A percentile compares a stretch with the other conserved stretches of the same genome.
Evolutionary conservation across 2,797 vertebrate species (phyloP).

Genomic region (Bovichtus variegatus): DNA sequence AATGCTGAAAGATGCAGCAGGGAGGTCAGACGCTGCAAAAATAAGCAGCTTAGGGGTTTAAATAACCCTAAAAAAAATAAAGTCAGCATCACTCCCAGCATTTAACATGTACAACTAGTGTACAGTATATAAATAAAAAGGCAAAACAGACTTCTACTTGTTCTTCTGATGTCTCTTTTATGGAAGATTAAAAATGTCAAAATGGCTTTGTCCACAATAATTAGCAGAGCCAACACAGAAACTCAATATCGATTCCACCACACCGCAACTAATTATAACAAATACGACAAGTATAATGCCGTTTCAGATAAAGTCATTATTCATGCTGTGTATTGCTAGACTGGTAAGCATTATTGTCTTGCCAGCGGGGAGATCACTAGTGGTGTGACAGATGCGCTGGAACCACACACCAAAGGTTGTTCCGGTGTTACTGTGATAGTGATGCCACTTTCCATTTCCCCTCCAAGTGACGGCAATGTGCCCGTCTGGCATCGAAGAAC

Average conservation of each 20-base stretch:
- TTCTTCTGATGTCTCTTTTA: slow-evolving; percentile 1
- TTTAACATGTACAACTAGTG: background rate
- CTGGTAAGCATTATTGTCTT: slow-evolving; percentile 55
- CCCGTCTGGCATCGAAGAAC: slow-evolving; percentile 80
- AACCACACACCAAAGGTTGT: slow-evolving; percentile 79
- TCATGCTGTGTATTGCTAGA: slow-evolving; percentile 45
- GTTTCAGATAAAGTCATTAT: slow-evolving; percentile 63
- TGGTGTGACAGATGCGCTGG: slow-evolving; percentile 80
- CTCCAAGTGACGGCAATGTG: slow-evolving; percentile 77
- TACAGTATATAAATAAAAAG: slow-evolving; percentile 12
- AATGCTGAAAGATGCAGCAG: background rate
- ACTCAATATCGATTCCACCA: slow-evolving; percentile 28
- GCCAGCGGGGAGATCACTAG: slow-evolving; percentile 64
- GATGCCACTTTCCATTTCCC: slow-evolving; percentile 82
- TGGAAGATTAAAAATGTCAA: slow-evolving; percentile 1
- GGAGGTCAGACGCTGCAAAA: background rate
- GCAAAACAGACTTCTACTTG: background rate
- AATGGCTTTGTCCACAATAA: slow-evolving; percentile 2
- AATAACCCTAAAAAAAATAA: slow-evolving; percentile 9
- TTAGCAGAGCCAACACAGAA: slow-evolving; percentile 10
- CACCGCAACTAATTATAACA: slow-evolving; percentile 48
- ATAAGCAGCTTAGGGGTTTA: background rate
- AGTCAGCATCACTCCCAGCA: background rate
- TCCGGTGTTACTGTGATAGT: slow-evolving; percentile 79
- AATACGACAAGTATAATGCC: slow-evolving; percentile 41